Evolutionary conservation across 2,797 vertebrate species (phyloP), one percentile per base, ranked within the genome.

Genomic region (Pipistrellus pygmaeus): DNA sequence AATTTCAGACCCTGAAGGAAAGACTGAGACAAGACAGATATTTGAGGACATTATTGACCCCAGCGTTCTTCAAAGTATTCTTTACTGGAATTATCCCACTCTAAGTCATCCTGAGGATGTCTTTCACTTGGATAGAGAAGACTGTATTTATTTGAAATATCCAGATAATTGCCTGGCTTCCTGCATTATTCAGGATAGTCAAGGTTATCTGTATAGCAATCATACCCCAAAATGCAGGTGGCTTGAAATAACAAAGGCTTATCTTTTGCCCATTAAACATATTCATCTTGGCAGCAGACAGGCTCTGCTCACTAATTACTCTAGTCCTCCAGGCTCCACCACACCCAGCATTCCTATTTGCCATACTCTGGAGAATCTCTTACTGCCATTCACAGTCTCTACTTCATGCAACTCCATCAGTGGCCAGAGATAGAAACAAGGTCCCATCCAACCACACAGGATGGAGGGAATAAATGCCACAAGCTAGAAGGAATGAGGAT

Each of bases 161-260:
- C 21, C 30, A 51, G 46, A n/a, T 87, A 82, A 90, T 84, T 77
- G 13, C 17, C 27, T 76, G 72, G 25, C 27, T 90, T 84, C 84
- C 62, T 90, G 51, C 35, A 30, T 84, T 95, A 88, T 12, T 62
- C 25, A 85, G 77, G 48, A 32, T 20, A 53, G 32, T 38, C 13
- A 44, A 89, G 55, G 20, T 82, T 90, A 80, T 94, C 30, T 71
- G 11, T 30, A 20, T 83, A 94, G 64, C 21, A 81, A 68, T 35
- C 3, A 46, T 6, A 71, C 25, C 41, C 44, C 27, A 7, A 83
- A 90, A 44, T 57, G 5, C 30, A 27, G 81, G 46, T 66, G 35
- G 23, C 64, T 94, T 62, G 53, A 91, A 76, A n/a, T 6, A 85
- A 30, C 32, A 77, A 21, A 84, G 18, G 20, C 18, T 89, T 73